These are phyloP conservation scores for Lycophotia porphyrea DNA, from an alignment of 2,888 invertebrate genomes.

Conservation along the genomic window DNA sequence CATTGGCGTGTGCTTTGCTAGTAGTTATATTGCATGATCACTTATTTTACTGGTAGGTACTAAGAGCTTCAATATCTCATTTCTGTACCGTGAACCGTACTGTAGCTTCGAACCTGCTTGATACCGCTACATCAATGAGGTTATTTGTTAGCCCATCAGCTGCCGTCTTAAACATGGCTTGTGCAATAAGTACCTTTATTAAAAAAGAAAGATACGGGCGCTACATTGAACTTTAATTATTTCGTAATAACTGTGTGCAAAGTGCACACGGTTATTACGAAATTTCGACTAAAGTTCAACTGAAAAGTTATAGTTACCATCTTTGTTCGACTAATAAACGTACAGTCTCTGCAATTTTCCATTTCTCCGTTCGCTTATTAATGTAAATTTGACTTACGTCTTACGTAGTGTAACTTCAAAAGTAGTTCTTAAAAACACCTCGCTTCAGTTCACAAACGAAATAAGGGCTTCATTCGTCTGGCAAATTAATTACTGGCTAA, in stretches of 20 bases:
- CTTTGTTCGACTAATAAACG: constrained; percentile 42
- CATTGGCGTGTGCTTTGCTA: background rate
- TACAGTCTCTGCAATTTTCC: constrained; percentile 44
- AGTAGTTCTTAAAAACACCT: constrained; percentile 28
- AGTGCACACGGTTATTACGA: too few species aligned
- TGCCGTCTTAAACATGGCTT: constrained; percentile 33
- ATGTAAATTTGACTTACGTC: constrained; percentile 42
- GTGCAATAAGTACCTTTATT: constrained; percentile 1
- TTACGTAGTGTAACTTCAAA: constrained; percentile 26
- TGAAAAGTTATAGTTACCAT: constrained; percentile 20
- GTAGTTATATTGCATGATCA: background rate
- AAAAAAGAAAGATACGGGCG: background rate
- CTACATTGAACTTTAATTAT: constrained; percentile 13
- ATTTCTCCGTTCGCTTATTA: constrained; percentile 48
- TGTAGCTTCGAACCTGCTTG: constrained; percentile 9
- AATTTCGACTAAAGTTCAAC: constrained; percentile 36
- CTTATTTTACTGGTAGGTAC: background rate
- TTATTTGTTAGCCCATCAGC: constrained; percentile 32
- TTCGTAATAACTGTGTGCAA: constrained; percentile 15
- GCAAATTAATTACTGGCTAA: constrained; percentile 75
- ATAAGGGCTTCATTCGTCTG: constrained; percentile 50
- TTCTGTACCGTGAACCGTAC: background rate
- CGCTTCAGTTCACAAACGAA: constrained; percentile 41
- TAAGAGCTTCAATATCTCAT: background rate
- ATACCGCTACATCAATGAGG: constrained; percentile 28